Base-by-base conservation (phyloP, 2,888 invertebrate genomes). In the Cetonia aurata region DNA sequence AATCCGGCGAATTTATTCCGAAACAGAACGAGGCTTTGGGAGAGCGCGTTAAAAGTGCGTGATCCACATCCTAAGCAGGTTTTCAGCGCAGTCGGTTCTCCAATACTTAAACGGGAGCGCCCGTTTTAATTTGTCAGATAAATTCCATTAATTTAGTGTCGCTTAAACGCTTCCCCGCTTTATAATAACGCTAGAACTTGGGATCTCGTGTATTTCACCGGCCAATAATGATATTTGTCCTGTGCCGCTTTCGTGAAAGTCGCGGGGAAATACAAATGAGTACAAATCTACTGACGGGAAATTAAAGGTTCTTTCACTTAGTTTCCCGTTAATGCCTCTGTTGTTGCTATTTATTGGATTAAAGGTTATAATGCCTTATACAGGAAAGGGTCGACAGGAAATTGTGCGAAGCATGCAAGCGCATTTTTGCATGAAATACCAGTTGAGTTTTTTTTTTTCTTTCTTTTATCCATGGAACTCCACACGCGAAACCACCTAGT, bases 1-100 rank as follows among this genome's bases (percentile, higher is more conserved):
- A 77, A 77, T 78, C 78, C 76, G 72, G 72, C 73, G 74, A 76
- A 77, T 77, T 77, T 76, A 77, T 77, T 76, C 75, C 76, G 75
- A 75, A 67, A 74, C 74, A 67, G 41, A 53, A 71, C 75, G 76
- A 25, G 25, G 25, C 3, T 25, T 1, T 25, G 25, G 25, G 25
- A 25, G 25, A n/a, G n/a, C n/a, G 76, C 75, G 76, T 76, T 75
- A 75, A 76, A 74, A 75, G 75, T 76, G 74, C 75, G 76, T 75
- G 73, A 72, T 75, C 75, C 75, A 76, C 76, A 76, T 75, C 71
- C 65, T 69, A 55, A 65, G 8, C 25, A 25, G 37, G 37, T 31
- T 55, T 33, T 13, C 31, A 33, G 6, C 42, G 42, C 42, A 6
- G 44, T 10, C 33, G 56, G 37, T 17, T 56, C 41, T 37, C 17